Evolutionary conservation across 2,888 invertebrate species (phyloP).

Genomic region (Eudemis profundana): DNA sequence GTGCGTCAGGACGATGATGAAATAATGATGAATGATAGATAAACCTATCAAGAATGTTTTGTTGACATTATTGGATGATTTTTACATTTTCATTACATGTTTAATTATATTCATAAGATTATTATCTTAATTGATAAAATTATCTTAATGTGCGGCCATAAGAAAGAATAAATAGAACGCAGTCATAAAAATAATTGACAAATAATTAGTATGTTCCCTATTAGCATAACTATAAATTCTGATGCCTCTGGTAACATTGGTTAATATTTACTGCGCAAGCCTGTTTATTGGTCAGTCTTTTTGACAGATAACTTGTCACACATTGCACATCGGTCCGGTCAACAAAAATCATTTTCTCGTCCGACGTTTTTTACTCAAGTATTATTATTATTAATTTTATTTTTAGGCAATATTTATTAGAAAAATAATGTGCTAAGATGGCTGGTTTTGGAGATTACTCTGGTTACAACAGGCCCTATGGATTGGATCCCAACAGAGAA

Average conservation of each 20-base stretch:
- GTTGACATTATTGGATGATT: no score
- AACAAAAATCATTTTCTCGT: conserved; percentile 19
- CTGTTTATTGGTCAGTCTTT: conserved; percentile 13
- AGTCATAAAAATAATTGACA: background rate
- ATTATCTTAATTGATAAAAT: no score
- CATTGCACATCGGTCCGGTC: no score
- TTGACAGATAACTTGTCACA: conserved; percentile 14
- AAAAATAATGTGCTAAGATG: conserved; percentile 59
- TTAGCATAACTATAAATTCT: background rate
- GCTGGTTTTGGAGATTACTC: conserved; percentile 80
- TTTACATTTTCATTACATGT: no score
- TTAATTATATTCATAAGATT: no score
- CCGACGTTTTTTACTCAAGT: conserved; percentile 36
- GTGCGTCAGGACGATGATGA: no score
- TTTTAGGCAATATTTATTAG: conserved; percentile 38
- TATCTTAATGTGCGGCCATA: no score
- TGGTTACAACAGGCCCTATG: conserved; percentile 76
- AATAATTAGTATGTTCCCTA: conserved; percentile 10
- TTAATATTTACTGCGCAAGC: background rate
- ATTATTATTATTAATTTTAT: conserved; percentile 39
- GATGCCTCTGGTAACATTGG: background rate
- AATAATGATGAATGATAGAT: no score
- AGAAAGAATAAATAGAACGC: no score
- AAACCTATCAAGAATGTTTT: no score
- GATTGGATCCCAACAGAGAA: conserved; percentile 77